Evolutionary conservation across 1,140 invertebrate genomes (phyloP).

Genomic region (Sminthurides bifidus): DNA sequence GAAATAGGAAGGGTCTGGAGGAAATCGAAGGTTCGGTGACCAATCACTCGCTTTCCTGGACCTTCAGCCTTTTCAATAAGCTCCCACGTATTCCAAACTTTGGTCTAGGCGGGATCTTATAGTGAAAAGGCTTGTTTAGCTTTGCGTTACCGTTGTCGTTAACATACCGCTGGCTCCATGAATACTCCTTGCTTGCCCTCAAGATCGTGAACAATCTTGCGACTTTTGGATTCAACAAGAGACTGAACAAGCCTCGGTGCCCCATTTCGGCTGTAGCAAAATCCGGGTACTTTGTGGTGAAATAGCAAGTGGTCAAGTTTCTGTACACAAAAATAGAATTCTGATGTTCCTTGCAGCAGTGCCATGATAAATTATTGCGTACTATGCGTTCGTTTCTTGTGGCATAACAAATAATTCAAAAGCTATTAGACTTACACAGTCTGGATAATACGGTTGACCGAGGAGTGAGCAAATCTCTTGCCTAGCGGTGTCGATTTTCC

Average conservation of each 20-base stretch:
- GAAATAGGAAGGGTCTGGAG: too few relatives aligned
- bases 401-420: background rate
- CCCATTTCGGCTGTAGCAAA: constrained; percentile 8
- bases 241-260: background rate
- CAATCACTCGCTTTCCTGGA: too few relatives aligned
- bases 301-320: background rate
- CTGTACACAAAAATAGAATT: background rate
- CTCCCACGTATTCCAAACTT: too few relatives aligned
- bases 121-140: too few relatives aligned
- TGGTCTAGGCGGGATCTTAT: too few relatives aligned
- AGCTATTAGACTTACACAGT: background rate
- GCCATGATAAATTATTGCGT: background rate
- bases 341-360: background rate
- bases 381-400: background rate
- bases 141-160: background rate
- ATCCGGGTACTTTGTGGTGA: constrained; percentile 1
- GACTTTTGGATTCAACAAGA: background rate
- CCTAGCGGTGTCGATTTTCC: background rate
- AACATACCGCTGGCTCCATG: constrained; percentile 6
- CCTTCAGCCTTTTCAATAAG: too few relatives aligned
- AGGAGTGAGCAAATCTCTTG: constrained; percentile 1
- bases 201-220: constrained; percentile 6
- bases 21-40: too few relatives aligned
- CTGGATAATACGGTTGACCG: constrained; percentile 1
- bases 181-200: constrained; percentile 13